Conservation (phyloP, 2,888 invertebrate genomes). For the Bugulina stolonifera region DNA sequence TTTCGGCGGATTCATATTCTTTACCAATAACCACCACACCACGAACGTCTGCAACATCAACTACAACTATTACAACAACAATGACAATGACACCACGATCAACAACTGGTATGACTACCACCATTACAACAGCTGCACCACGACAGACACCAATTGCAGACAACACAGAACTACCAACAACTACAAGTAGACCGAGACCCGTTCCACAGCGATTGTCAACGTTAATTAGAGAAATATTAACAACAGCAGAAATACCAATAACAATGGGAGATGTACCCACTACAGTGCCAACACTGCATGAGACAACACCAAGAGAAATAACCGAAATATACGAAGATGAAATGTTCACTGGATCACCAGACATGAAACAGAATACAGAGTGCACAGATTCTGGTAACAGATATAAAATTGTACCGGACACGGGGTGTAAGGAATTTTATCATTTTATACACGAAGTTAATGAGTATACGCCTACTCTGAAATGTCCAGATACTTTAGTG, state of each 20-base stretch:
- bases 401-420: not conserved
- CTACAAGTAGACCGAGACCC: too few species aligned
- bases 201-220: too few species aligned
- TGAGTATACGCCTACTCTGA: too few species aligned
- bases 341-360: not conserved
- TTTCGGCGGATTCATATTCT: not conserved
- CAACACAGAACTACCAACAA: not conserved
- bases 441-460: not conserved
- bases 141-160: not conserved
- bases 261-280: too few species aligned
- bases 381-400: not conserved
- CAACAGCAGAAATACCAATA: too few species aligned
- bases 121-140: not conserved
- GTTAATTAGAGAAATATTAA: too few species aligned
- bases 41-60: not conserved
- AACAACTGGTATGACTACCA: not conserved
- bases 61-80: conserved; percentile 2
- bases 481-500: too few species aligned
- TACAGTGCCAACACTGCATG: not conserved
- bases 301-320: not conserved
- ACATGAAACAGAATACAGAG: not conserved
- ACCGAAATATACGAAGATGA: not conserved
- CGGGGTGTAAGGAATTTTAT: not conserved
- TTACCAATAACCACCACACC: not conserved
- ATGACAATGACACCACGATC: not conserved